Evolutionary conservation across 2,797 vertebrate species (phyloP).

Genomic region (Etheostoma perlongum): DNA sequence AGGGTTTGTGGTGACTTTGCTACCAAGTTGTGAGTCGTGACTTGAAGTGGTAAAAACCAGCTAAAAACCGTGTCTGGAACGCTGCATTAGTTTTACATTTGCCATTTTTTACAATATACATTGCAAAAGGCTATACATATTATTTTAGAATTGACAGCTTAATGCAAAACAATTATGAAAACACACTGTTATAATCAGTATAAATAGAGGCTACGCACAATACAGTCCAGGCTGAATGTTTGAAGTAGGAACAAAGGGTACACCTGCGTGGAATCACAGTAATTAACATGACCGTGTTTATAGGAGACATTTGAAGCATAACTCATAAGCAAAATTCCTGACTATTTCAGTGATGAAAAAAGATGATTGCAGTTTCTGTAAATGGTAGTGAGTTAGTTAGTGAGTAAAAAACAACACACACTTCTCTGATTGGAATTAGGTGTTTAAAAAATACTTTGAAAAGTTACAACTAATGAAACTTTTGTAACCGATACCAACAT

Average conservation of each 20-base stretch:
- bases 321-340: not conserved
- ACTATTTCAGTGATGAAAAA: conserved; percentile 4
- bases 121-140: conserved; percentile 6
- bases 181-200: not conserved
- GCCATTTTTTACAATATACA: not conserved
- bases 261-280: not conserved
- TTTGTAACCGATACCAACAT: not conserved
- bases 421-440: not conserved
- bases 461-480: no score
- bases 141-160: not conserved
- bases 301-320: conserved; percentile 10
- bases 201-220: not conserved
- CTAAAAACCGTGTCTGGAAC: no score
- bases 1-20: no score
- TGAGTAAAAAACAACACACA: not conserved
- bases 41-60: no score
- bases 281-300: not conserved
- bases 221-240: not conserved
- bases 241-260: not conserved
- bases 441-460: no score
- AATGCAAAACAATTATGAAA: not conserved
- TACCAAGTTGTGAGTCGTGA: no score
- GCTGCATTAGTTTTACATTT: no score
- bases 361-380: not conserved
- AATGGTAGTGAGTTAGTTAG: not conserved